Percentiles rank a stretch among this genome's conserved stretches.
phyloP scores from a whole-genome alignment of 2,888 invertebrate genomes.

The Idaea biselata region DNA sequence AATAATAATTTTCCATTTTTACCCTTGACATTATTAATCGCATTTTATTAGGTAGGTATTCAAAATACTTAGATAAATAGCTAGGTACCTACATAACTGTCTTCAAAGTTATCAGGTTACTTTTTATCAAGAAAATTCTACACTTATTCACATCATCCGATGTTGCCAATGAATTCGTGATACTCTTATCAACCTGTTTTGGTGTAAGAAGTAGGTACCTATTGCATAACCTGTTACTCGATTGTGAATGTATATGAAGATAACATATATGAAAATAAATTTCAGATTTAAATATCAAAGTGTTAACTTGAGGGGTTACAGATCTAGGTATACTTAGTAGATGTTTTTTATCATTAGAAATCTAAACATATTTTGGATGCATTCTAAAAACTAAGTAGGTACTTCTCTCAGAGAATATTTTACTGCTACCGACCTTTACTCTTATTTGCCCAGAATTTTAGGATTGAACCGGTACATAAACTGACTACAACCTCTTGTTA shows the following conservation, averaged over 20 bases:
- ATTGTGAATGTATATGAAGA: background rate
- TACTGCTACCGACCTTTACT: too few relatives aligned
- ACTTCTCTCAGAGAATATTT: too few relatives aligned
- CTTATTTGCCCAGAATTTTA: too few relatives aligned
- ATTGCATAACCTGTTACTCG: background rate
- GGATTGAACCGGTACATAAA: too few relatives aligned
- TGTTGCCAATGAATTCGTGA: background rate
- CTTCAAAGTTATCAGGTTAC: background rate
- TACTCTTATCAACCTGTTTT: background rate
- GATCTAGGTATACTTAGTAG: too few relatives aligned
- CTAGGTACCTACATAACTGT: background rate
- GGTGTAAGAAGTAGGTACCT: background rate
- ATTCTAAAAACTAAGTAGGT: too few relatives aligned
- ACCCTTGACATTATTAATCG: background rate
- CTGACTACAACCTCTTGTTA: too few relatives aligned
- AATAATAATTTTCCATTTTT: background rate
- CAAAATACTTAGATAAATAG: background rate
- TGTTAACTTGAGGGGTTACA: too few relatives aligned
- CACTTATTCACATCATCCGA: background rate
- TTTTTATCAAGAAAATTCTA: conserved; percentile 1
- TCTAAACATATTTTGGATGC: too few relatives aligned
- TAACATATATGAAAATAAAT: background rate
- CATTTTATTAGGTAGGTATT: background rate
- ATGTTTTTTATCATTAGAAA: too few relatives aligned
- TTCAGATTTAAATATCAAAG: background rate